Evolutionary conservation across 2,113 vertebrate species (phyloP).

Genomic region (Mastomys natalensis): DNA sequence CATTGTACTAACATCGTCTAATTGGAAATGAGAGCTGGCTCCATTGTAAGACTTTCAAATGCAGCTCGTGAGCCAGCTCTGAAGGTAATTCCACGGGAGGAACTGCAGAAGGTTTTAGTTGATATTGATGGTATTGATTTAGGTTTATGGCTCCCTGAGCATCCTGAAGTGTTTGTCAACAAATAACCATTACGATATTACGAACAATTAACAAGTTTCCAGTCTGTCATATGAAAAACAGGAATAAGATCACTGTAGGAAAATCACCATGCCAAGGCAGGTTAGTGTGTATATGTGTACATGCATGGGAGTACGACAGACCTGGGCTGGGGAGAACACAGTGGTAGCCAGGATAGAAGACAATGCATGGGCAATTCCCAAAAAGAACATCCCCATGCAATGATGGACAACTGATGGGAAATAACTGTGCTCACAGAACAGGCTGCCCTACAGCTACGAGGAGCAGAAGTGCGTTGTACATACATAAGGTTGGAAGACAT

Average conservation of each 20-base stretch:
- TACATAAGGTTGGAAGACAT: constrained; percentile 14
- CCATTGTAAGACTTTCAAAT: neutral
- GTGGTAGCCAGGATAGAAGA: neutral
- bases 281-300: neutral
- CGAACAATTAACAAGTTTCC: neutral
- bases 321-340: neutral
- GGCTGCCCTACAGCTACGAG: neutral
- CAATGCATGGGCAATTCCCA: neutral
- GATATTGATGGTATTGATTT: neutral
- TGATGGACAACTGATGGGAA: neutral
- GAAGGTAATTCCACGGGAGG: neutral
- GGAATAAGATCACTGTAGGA: neutral
- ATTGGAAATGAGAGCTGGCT: neutral
- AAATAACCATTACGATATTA: neutral
- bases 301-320: neutral
- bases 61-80: neutral
- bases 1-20: neutral
- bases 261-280: rapidly evolving
- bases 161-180: neutral
- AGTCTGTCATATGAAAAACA: neutral
- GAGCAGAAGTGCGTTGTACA: neutral
- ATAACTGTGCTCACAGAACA: neutral
- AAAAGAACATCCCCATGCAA: neutral
- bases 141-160: neutral
- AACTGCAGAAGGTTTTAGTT: neutral